phyloP scores from a whole-genome alignment of 1,140 invertebrate species.

The Drosophila rufa region DNA sequence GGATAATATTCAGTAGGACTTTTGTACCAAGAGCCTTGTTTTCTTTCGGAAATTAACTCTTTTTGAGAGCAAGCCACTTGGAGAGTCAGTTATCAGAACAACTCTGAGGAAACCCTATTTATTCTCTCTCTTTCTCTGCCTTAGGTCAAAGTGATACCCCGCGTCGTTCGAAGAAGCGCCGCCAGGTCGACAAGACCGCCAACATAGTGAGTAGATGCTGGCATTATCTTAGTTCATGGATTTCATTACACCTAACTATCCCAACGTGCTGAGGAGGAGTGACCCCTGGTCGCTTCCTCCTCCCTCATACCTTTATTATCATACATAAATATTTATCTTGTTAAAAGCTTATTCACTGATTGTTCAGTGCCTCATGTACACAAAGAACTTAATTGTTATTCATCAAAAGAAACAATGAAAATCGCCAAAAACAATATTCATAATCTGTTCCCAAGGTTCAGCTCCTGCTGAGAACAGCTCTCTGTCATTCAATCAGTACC shows the following conservation, averaged over 20 bases:
- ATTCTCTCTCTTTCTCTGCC: not conserved
- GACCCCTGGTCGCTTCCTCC: constrained; percentile 7
- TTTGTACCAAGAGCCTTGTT: not conserved
- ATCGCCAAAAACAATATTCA: constrained; percentile 43
- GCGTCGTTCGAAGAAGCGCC: constrained; percentile 82
- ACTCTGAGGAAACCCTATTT: not conserved
- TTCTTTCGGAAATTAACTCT: not conserved
- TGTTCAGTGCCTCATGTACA: constrained; percentile 25
- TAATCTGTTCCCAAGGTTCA: constrained; percentile 68
- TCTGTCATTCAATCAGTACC: constrained; percentile 81
- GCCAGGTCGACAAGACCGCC: constrained; percentile 78
- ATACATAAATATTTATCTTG: constrained; percentile 14
- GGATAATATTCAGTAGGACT: not conserved
- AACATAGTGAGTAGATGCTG: constrained; percentile 85
- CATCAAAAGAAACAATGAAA: constrained; percentile 17
- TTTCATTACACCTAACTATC: constrained; percentile 28
- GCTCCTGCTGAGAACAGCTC: constrained; percentile 82
- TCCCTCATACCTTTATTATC: not conserved
- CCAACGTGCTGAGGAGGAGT: constrained; percentile 62
- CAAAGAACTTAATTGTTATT: constrained; percentile 23
- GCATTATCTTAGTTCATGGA: constrained; percentile 52
- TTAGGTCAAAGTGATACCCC: constrained; percentile 79
- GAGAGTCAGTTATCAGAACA: not conserved
- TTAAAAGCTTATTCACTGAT: constrained; percentile 7
- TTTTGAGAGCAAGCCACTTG: constrained; percentile 4